Evolutionary conservation across 2,797 vertebrate species (phyloP).

Genomic region (Gallinago solitaria): DNA sequence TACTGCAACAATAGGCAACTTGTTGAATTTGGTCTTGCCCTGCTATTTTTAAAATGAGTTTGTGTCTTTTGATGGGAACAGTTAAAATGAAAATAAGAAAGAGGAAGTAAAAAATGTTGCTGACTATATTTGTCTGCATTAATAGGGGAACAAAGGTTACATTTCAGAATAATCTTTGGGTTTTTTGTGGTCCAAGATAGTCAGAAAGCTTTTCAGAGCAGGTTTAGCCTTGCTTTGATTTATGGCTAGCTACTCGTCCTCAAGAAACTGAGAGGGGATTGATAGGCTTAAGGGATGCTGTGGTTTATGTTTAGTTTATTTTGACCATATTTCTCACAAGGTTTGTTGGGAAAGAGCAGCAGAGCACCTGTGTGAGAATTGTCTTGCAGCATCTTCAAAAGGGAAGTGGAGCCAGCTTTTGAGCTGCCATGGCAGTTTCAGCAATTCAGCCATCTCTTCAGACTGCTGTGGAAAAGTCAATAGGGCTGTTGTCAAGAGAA

Average conservation of each 20-base stretch:
- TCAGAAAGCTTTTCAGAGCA: background rate
- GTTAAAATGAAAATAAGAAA: background rate
- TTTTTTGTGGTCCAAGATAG: background rate
- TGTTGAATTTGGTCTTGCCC: background rate
- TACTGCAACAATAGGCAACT: background rate
- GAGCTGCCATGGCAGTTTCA: background rate
- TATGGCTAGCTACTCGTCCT: background rate
- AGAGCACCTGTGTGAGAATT: background rate
- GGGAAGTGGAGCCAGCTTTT: background rate
- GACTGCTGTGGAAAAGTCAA: background rate
- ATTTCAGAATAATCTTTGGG: background rate
- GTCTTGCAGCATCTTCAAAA: background rate
- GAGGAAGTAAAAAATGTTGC: background rate
- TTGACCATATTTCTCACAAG: rapidly evolving
- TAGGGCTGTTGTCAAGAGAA: background rate
- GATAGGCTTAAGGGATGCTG: background rate
- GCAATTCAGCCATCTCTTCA: background rate
- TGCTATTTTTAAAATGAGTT: background rate
- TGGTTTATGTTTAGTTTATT: background rate
- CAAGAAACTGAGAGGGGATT: background rate
- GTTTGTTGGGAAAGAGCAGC: background rate
- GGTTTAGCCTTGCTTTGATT: background rate
- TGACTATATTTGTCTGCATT: background rate
- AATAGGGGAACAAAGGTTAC: background rate
- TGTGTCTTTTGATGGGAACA: background rate